These are phyloP conservation scores for Sebastes diaconus DNA, from an alignment of 2,797 vertebrate species.

Conservation along the genomic window DNA sequence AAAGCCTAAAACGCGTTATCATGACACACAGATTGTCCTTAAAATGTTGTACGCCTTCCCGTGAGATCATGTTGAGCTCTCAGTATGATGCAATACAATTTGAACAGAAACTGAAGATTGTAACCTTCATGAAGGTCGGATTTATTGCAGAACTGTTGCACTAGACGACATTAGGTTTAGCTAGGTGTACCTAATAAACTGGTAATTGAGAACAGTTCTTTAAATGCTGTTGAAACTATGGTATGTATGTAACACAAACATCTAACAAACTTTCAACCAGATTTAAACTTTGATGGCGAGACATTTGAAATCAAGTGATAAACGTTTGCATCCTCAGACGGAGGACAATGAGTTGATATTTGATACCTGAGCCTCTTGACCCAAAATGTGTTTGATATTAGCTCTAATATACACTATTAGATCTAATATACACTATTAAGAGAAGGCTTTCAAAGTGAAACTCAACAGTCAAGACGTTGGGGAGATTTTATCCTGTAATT, in stretches of 20 bases:
- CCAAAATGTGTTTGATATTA: not conserved
- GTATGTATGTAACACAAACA: not conserved
- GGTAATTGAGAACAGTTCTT: not conserved
- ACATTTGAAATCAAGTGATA: not conserved
- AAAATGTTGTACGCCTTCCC: not conserved
- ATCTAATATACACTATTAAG: too few relatives aligned
- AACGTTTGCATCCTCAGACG: not conserved
- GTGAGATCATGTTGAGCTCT: not conserved
- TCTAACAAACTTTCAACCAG: not conserved
- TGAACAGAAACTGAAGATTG: not conserved
- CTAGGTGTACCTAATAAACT: not conserved
- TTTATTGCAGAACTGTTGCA: not conserved
- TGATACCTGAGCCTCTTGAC: not conserved
- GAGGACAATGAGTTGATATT: not conserved
- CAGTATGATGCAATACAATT: not conserved
- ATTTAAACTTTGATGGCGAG: not conserved
- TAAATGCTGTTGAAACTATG: not conserved
- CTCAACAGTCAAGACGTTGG: not conserved
- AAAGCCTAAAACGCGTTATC: too few relatives aligned
- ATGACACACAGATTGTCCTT: too few relatives aligned
- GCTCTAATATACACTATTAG: too few relatives aligned
- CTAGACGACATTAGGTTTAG: not conserved
- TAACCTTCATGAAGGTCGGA: not conserved
- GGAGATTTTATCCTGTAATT: conserved; percentile 37
- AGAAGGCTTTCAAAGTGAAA: conserved; percentile 5